phyloP scores from a whole-genome alignment of 2,113 vertebrate genomes.

The Tonatia bakeri region DNA sequence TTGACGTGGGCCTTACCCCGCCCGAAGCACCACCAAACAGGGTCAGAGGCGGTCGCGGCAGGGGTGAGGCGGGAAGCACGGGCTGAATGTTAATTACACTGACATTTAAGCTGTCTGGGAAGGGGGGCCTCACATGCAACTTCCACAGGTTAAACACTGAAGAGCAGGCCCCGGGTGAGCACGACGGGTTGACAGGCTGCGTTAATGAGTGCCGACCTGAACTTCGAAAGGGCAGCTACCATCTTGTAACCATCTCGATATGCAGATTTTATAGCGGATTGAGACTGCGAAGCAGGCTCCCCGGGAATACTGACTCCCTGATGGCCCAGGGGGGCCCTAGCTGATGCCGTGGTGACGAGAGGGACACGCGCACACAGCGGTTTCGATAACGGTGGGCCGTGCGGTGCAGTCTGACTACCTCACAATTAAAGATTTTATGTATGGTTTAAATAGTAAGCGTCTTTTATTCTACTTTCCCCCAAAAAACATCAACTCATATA shows the following conservation, averaged over 20 bases:
- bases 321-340: not conserved
- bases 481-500: not conserved
- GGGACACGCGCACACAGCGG: not conserved
- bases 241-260: not conserved
- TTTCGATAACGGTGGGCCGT: not conserved
- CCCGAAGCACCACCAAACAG: not conserved
- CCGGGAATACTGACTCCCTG: not conserved
- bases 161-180: constrained; percentile 4
- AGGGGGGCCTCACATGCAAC: not conserved
- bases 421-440: not conserved
- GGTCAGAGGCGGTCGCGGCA: not conserved
- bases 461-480: not conserved
- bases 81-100: not conserved
- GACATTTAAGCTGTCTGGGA: not conserved
- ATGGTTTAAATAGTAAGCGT: not conserved
- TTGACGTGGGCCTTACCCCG: not conserved
- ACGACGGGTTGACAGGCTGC: not conserved
- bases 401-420: not conserved
- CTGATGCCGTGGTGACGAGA: not conserved
- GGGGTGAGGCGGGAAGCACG: not conserved
- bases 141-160: constrained; percentile 25
- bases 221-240: constrained; percentile 6
- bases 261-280: not conserved
- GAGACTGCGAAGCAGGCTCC: not conserved
- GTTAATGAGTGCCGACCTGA: constrained; percentile 22